Evolutionary conservation across 2,888 invertebrate species (phyloP).

Genomic region (Melinopterus prodromus): DNA sequence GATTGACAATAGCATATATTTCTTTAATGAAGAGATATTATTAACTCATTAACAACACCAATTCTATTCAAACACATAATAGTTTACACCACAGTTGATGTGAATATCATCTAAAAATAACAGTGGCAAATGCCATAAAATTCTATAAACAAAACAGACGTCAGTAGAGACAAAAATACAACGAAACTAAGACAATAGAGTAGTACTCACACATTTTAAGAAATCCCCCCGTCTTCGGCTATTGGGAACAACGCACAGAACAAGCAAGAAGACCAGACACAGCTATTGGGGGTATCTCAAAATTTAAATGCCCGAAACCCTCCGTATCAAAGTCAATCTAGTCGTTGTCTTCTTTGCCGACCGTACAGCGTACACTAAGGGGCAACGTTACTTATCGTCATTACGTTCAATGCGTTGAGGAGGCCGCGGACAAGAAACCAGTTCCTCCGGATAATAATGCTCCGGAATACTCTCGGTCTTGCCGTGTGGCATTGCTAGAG

Average conservation of each 20-base stretch:
- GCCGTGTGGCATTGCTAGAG: conserved; percentile 5
- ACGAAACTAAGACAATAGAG: background rate
- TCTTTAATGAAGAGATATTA: too few species aligned
- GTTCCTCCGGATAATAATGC: background rate
- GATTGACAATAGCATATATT: too few species aligned
- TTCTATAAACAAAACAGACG: too few species aligned
- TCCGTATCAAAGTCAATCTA: background rate
- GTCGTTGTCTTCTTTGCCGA: background rate
- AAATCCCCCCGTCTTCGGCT: background rate
- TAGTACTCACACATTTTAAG: conserved; percentile 18
- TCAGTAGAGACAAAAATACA: too few species aligned
- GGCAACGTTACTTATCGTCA: conserved; percentile 15
- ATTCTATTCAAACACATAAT: too few species aligned
- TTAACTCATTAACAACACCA: too few species aligned
- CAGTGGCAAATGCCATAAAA: too few species aligned
- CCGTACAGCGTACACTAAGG: background rate
- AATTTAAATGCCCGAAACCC: background rate
- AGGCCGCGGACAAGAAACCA: conserved; percentile 14
- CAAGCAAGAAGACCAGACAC: background rate
- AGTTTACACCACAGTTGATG: too few species aligned
- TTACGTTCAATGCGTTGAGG: conserved; percentile 11
- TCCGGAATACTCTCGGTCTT: background rate
- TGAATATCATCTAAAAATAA: too few species aligned
- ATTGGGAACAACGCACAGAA: background rate
- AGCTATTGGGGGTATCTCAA: background rate